Evolutionary conservation across 2,113 vertebrate genomes (phyloP).

Genomic region (Nothocercus julius): DNA sequence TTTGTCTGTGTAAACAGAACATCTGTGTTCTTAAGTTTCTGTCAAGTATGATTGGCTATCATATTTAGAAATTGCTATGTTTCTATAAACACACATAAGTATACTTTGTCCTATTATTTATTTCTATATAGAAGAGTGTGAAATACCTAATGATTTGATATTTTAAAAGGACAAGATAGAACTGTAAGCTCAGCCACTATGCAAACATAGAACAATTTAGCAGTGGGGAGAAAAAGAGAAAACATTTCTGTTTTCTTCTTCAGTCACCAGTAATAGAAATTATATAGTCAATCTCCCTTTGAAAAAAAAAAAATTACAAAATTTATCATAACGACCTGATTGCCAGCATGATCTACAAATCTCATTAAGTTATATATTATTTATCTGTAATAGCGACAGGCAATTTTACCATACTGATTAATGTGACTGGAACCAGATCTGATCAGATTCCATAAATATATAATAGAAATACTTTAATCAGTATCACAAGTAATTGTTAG

Average conservation of each 20-base stretch:
- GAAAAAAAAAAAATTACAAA: background rate
- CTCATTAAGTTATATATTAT: background rate
- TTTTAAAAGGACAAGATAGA: background rate
- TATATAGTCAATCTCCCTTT: background rate
- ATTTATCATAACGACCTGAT: background rate
- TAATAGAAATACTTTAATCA: background rate
- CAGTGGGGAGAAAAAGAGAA: fast-evolving
- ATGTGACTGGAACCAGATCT: background rate
- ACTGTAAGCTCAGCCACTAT: background rate
- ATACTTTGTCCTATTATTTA: background rate
- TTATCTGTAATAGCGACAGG: background rate
- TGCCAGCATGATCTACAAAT: background rate
- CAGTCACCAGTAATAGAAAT: background rate
- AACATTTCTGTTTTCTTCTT: background rate
- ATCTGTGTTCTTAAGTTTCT: background rate
- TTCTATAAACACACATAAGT: background rate
- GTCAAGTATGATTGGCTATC: background rate
- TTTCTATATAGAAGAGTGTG: background rate
- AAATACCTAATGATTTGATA: background rate
- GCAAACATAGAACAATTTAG: background rate
- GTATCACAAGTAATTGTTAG: background rate
- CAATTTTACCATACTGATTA: background rate
- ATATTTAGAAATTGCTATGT: background rate
- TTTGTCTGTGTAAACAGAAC: background rate
- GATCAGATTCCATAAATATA: background rate